Evolutionary conservation across 2,113 vertebrate species (phyloP).

Genomic region (Stegostoma tigrinum): DNA sequence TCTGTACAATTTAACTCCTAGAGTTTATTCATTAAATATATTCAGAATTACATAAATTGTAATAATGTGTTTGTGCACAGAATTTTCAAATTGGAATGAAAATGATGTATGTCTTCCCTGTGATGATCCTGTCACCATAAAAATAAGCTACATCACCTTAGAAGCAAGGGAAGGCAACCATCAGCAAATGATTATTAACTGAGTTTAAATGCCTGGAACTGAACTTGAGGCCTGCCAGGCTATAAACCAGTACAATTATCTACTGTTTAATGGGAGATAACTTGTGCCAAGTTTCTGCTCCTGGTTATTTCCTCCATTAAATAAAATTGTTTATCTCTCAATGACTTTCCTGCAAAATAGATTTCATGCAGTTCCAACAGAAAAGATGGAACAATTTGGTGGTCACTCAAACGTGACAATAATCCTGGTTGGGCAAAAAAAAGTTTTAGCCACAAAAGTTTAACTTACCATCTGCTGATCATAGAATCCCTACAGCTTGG

Average conservation of each 20-base stretch:
- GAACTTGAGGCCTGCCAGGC: conserved; percentile 2
- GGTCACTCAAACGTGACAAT: not conserved
- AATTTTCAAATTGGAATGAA: not conserved
- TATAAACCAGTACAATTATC: not conserved
- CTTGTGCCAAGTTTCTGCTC: not conserved
- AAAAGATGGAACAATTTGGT: not conserved
- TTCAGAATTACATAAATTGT: not conserved
- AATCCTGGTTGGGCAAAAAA: not conserved
- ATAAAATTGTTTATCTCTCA: not conserved
- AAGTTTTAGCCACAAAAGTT: not conserved
- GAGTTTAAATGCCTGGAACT: not conserved
- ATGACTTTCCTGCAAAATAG: too few species aligned
- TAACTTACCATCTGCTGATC: not conserved
- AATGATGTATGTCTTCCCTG: not conserved
- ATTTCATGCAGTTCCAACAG: not conserved
- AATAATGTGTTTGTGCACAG: not conserved
- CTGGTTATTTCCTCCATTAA: not conserved
- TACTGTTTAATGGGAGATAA: not conserved
- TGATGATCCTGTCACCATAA: conserved; percentile 4
- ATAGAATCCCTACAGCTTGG: too few species aligned
- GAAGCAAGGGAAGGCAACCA: not conserved
- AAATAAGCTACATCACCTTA: not conserved
- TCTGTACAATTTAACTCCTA: not conserved
- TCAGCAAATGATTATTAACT: not conserved
- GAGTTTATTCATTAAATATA: not conserved